phyloP scores from a whole-genome alignment of 2,797 vertebrate species.

The Hypotaenidia philippensis region DNA sequence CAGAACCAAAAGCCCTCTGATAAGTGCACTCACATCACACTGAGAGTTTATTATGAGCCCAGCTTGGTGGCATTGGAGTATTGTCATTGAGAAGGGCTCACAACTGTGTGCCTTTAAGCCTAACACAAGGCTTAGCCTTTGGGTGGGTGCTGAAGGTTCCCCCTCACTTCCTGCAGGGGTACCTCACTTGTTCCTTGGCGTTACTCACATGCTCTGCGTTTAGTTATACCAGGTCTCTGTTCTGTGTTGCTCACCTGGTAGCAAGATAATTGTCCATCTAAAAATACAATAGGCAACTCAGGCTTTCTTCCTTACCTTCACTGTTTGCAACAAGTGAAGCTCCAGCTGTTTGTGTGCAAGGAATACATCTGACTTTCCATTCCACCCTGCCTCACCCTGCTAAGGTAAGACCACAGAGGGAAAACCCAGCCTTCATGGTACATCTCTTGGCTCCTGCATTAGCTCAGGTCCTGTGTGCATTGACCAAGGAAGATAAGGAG shows the following conservation, averaged over 20 bases:
- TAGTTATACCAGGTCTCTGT: not conserved
- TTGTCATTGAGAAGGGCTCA: not conserved
- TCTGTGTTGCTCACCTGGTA: not conserved
- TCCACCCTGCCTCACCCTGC: not conserved
- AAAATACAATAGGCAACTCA: not conserved
- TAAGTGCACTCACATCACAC: fast-evolving
- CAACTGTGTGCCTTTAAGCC: not conserved
- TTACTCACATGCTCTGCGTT: not conserved
- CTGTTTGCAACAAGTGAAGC: not conserved
- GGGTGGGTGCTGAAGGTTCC: not conserved
- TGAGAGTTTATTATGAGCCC: not conserved
- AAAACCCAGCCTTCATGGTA: not conserved
- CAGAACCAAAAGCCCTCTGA: not conserved
- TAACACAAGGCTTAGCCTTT: not conserved
- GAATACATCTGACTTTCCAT: not conserved
- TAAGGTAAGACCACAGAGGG: not conserved
- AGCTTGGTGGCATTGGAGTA: not conserved
- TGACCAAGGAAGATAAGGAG: not conserved
- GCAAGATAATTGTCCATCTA: not conserved
- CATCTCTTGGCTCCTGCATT: not conserved
- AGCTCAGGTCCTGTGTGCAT: not conserved
- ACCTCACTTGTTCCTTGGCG: not conserved
- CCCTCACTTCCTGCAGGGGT: not conserved
- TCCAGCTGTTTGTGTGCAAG: not conserved
- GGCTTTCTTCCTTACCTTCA: not conserved